Evolutionary conservation across 2,797 vertebrate genomes (phyloP).

Genomic region (Calcarius lapponicus): DNA sequence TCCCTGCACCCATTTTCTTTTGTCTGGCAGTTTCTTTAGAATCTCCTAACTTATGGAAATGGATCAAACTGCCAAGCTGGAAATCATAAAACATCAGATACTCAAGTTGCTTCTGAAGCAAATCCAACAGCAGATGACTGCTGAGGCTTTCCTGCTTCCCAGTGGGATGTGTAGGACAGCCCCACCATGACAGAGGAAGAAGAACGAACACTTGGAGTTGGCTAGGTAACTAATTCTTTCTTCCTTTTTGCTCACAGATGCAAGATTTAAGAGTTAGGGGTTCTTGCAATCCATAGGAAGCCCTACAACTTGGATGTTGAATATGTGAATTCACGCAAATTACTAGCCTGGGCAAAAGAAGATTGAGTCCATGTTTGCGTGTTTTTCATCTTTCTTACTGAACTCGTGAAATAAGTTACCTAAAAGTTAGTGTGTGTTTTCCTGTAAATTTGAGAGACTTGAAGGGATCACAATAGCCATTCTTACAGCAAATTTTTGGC

Average conservation of each 20-base stretch:
- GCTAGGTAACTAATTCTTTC: neutral
- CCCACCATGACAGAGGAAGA: accelerated
- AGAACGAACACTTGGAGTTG: neutral
- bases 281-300: neutral
- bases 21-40: neutral
- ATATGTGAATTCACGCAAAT: neutral
- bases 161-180: neutral
- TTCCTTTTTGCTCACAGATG: neutral
- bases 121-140: neutral
- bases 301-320: neutral
- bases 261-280: neutral
- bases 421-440: neutral
- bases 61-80: neutral
- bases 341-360: neutral
- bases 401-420: neutral
- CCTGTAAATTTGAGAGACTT: neutral
- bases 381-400: neutral
- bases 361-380: accelerated
- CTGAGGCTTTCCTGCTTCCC: neutral
- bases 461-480: accelerated
- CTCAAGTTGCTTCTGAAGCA: neutral
- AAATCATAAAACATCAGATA: neutral
- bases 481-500: neutral
- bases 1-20: neutral
- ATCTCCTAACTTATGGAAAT: neutral